Evolutionary conservation across 35 echinoderm and acorn worm genomes (phyloP), one percentile per base, ranked within the genome.

Genomic region (Eucidaris tribuloides): DNA sequence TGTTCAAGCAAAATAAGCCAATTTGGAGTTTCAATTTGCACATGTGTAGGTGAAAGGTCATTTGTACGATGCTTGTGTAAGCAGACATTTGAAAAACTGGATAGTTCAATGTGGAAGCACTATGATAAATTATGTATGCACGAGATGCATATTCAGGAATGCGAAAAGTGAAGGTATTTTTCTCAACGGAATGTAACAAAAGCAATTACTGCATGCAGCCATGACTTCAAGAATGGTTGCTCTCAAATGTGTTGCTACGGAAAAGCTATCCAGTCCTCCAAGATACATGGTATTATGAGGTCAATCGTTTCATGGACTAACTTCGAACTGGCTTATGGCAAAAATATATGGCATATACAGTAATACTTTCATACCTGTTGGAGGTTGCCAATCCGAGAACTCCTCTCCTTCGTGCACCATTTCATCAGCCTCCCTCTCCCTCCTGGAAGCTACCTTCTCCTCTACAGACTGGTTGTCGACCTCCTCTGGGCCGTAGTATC

Each of bases 381-480:
- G 85, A 33, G 85, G 85, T n/a, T 44, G 42, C 85, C 85, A 88
- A n/a, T 81, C 85, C 1, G 85, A 49, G 28, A 81, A 58, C 46
- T 88, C 85, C 35, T 88, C 85, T 42, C 78, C 37, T 13, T 79
- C 71, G 37, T 80, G 39, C 14, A 30, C 39, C 71, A 45, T 77
- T 61, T 63, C 28, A 34, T 88, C 40, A 22, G 37, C 43, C 30
- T 48, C 37, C 29, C 9, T 81, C 44, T 81, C 79, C 41, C 56
- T 32, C 31, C 34, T 19, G 46, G 52, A 58, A 45, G 74, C 44
- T 42, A 43, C 5, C 46, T 42, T 29, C 18, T 44, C 46, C 24
- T 42, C 74, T 17, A 43, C 30, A 60, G 48, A 55, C n/a, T 36
- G 29, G 15, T 56, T 29, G 31, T 17, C 37, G 18, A 9, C 29